Base-by-base conservation (phyloP, 1,140 invertebrate genomes). In the Himalopsyche phryganea region DNA sequence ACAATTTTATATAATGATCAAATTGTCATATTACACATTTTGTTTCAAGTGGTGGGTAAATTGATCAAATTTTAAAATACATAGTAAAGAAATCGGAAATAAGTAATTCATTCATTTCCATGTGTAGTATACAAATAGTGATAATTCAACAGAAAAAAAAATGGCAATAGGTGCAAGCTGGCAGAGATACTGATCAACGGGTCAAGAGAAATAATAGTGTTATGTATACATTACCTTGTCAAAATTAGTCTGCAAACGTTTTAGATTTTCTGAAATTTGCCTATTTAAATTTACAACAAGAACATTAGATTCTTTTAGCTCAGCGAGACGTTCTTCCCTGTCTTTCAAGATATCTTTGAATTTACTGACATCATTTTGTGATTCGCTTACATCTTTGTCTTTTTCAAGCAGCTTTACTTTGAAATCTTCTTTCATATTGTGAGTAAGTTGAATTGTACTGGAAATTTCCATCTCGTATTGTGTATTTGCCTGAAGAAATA, bases 381-480 rank as follows among this genome's bases (percentile, higher is more conserved):
- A 55, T 15, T 66, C 61, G 13, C 46, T 17, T 19, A 68, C 42
- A 28, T 46, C 61, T 15, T 41, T 54, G 17, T 65, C 52, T 17
- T 63, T 61, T 44, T 57, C 58, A n/a, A 18, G 11, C 9, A 66
- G 63, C 1, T 72, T 28, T 32, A 63, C 66, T 60, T 85, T 83
- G 55, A 75, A 79, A 71, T 88, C 87, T 48, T 85, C 82, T 74
- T 87, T 83, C 66, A 82, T 85, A 10, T 82, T 82, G 28, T 85
- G 81, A 4, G 84, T 83, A 17, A 86, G 65, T 65, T 84, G 81
- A 46, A 87, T 69, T 36, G 82, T 80, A 75, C 86, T 84, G 19
- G 84, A 82, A 2, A 86, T 68, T 77, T 88, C 85, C 9, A 75
- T 72, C 73, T 88, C 85, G 66, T 80, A 81, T 38, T 81, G 79